Conservation (phyloP, 2,797 vertebrate genomes). For the Amazona ochrocephala region DNA sequence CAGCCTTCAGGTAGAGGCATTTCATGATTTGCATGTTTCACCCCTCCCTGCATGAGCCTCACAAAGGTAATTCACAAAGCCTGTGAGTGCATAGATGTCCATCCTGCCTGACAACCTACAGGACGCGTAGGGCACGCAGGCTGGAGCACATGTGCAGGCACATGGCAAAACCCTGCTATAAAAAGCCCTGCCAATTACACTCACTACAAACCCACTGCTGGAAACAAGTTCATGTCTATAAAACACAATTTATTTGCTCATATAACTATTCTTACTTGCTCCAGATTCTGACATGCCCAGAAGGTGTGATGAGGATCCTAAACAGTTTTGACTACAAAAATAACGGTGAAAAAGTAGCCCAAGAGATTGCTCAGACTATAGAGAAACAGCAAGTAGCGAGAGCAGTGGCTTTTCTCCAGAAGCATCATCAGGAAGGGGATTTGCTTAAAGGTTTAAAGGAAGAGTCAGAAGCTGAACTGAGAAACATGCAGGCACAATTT, state of each 20-base stretch:
- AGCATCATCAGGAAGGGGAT: background rate
- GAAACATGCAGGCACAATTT: conserved; percentile 11
- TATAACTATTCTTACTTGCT: background rate
- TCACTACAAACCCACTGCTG: background rate
- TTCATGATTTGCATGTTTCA: background rate
- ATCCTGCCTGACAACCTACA: background rate
- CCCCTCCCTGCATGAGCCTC: background rate
- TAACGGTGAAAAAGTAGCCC: background rate
- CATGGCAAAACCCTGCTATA: accelerated
- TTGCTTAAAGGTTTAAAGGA: background rate
- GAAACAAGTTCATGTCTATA: background rate
- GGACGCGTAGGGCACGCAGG: background rate
- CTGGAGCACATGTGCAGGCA: background rate
- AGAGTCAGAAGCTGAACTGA: background rate
- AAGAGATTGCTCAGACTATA: background rate
- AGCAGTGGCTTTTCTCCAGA: conserved; percentile 13
- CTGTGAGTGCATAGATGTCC: accelerated
- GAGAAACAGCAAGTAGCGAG: conserved; percentile 22
- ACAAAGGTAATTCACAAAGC: background rate
- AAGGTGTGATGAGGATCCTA: background rate
- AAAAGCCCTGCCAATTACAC: background rate
- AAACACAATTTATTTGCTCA: background rate
- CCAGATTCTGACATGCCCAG: background rate
- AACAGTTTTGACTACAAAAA: background rate
- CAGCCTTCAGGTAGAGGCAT: conserved; percentile 54